Evolutionary conservation across 2,888 invertebrate species (phyloP), one percentile per base, ranked within the genome.

Genomic region (Nemoura dubitans): DNA sequence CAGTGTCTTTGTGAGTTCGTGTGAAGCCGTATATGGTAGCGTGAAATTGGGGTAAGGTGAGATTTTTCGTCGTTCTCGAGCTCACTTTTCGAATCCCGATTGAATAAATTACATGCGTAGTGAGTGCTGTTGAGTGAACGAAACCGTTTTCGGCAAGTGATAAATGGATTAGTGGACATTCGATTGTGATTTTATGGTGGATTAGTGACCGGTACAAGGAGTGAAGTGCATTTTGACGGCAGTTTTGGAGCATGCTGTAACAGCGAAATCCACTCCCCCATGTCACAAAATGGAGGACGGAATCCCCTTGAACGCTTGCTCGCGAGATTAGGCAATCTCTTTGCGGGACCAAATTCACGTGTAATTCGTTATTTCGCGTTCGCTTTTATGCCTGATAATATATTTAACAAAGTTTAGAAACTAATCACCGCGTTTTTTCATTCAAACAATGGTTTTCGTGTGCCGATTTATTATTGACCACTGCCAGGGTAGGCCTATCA

Each of bases 201-300:
- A 85, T 85, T 86, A 80, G 78, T 42, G 80, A 76, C 59, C 81
- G 85, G 43, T 86, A 86, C 10, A 36, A 80, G 43, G 82, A 85
- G 87, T 86, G 86, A 85, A 86, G 86, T 78, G 59, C 86, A 77
- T 86, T 88, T 88, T 88, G 88, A 88, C 87, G 87, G 87, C 86
- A 87, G 87, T 86, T 88, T 87, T 83, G 87, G 87, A 89, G 88
- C 89, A 89, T 89, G 89, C 88, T 88, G 88, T 88, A 87, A 86
- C 83, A 88, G 88, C 88, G 87, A 88, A 88, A 87, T 89, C 88
- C 89, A 89, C 89, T 89, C 89, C 89, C 89, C 89, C 89, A 88
- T 88, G 88, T 88, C 89, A 88, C 89, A 89, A 89, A 89, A 89
- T 89, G 89, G 89, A 88, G 88, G 89, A 88, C 89, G 89, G 86